Base-by-base conservation (phyloP, 2,888 invertebrate genomes). In the Diarsia rubi region DNA sequence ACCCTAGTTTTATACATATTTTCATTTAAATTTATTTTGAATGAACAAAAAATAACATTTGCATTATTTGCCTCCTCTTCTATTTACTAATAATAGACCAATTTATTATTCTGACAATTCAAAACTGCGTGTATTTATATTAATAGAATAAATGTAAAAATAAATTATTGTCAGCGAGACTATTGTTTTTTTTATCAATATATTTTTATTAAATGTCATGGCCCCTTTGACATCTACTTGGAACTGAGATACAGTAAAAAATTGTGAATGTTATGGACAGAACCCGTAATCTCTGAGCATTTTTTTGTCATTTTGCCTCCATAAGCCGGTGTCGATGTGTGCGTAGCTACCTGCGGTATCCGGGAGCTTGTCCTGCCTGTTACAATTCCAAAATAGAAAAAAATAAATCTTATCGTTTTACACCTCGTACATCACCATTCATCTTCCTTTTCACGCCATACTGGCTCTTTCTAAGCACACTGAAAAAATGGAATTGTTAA, bases 311-410 rank as follows among this genome's bases (percentile, higher is more conserved):
- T 90, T 91, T 92, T 86, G 88, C 90, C 89, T 87, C 87, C 91
- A 91, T 89, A 92, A 89, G 86, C 85, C 67, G 69, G 81, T 90
- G 88, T 91, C 88, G 82, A 86, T 93, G 95, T 95, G 93, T 94
- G 95, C 71, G 94, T 92, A 88, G 89, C 95, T 96, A 95, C 96
- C 95, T 95, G 96, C 93, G 90, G 92, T 91, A 94, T 93, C 94
- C 94, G 94, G 94, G 92, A 92, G 93, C 92, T 88, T 89, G 90
- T 90, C 90, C 90, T 91, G 91, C 89, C 90, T 90, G 91, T 91
- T 92, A 91, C 91, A 90, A 90, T 90, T 91, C 87, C 90, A 92
- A 94, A 94, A 94, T 90, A 93, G 90, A 92, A 86, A 85, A 90
- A 93, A 92, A n/a, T n/a, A 92, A 91, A 91, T 54, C 84, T 90